Evolutionary conservation across 2,888 invertebrate species (phyloP), one percentile per base, ranked within the genome.

Genomic region (Odiellus spinosus): DNA sequence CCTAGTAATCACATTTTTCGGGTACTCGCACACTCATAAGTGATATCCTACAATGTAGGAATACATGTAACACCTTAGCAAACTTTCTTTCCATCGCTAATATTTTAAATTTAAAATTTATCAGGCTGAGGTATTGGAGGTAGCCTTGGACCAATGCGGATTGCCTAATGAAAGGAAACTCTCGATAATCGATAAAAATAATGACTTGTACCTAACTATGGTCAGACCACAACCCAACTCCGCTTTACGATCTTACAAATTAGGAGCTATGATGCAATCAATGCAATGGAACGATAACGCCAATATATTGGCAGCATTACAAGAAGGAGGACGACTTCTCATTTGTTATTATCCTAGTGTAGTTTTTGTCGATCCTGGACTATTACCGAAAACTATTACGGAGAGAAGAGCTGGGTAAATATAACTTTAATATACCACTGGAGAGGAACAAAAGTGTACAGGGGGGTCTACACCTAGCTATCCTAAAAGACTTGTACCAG

Each of bases 111-210:
- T 26, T 6, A 26, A 26, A 38, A 38, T 10, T 18, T 55, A 59
- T 12, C 56, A 70, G 68, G 76, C 80, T 62, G 80, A 80, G 20
- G 75, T 96, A n/a, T 73, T 77, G 2, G 79, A 81, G 59, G 70
- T 96, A 14, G 78, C 83, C 0, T 69, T 95, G 39, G 88, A 88
- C 63, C 83, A 90, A 62, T 78, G 82, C 46, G 90, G 88, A 1
- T 74, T 78, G 0, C 63, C 78, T 0, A 75, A 73, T 33, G 85
- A 86, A 58, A 76, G 95, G 53, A 82, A 82, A 59, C 67, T 95
- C 40, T 88, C 88, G 1, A 70, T 95, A 49, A 72, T 95, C 20
- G 96, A 98, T 67, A 77, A 76, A 58, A 90, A 90, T 62, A 75
- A 80, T 58, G 93, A 95, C 66, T 70, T 95, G 14, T 85, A 81